Evolutionary conservation across 2,113 vertebrate genomes (phyloP).

Genomic region (Hipposideros armiger): DNA sequence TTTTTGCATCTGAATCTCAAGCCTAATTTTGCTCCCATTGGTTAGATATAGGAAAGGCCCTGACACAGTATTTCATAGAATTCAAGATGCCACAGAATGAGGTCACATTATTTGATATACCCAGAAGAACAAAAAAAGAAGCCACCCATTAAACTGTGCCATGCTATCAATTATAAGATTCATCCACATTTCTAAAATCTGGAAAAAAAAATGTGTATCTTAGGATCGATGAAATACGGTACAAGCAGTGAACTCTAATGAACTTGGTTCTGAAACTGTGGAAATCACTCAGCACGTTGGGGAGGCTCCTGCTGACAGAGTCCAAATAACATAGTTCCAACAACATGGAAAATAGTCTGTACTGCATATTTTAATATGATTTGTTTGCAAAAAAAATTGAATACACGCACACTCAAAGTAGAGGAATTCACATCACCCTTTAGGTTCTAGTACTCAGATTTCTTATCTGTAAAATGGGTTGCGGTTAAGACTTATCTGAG

Average conservation of each 20-base stretch:
- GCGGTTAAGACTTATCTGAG: neutral
- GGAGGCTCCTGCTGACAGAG: slow-evolving; percentile 69
- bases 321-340: slow-evolving; percentile 71
- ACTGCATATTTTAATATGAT: slow-evolving; percentile 69
- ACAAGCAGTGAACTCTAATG: slow-evolving; percentile 70
- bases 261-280: slow-evolving; percentile 75
- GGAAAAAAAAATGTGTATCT: slow-evolving; percentile 39
- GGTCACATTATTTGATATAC: neutral
- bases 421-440: neutral
- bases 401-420: neutral
- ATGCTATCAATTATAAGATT: slow-evolving; percentile 6
- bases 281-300: slow-evolving; percentile 73
- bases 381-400: slow-evolving; percentile 72
- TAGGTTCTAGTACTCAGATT: neutral
- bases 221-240: slow-evolving; percentile 69
- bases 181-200: slow-evolving; percentile 40
- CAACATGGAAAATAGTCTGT: slow-evolving; percentile 68
- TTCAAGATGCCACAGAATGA: neutral
- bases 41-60: neutral
- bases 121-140: neutral
- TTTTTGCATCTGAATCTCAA: neutral
- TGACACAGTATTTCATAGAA: neutral
- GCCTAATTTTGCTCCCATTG: neutral
- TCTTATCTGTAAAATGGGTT: slow-evolving; percentile 45
- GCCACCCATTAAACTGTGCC: slow-evolving; percentile 4